phyloP scores from a whole-genome alignment of 2,888 invertebrate genomes.

The Thumatha senex region DNA sequence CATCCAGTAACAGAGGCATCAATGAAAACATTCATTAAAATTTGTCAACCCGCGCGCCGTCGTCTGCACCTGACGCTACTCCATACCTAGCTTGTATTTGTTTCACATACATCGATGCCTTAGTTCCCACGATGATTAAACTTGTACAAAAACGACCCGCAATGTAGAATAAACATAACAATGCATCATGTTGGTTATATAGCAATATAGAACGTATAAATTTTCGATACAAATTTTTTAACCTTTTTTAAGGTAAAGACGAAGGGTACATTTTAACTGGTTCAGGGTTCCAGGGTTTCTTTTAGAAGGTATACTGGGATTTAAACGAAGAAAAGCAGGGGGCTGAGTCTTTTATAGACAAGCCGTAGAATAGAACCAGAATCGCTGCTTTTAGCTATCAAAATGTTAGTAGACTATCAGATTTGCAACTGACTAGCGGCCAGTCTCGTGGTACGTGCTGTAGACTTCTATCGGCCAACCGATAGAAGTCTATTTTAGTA shows the following conservation, averaged over 20 bases:
- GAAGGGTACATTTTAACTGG: no score
- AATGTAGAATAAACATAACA: constrained; percentile 9
- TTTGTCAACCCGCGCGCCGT: constrained; percentile 52
- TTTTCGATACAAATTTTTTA: constrained; percentile 27
- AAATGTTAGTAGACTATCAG: no score
- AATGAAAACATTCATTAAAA: constrained; percentile 69
- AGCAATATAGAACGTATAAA: constrained; percentile 1
- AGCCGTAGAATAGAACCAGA: no score
- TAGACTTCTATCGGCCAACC: no score
- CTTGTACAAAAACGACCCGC: constrained; percentile 7
- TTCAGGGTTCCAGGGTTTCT: no score
- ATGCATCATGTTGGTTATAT: constrained; percentile 1
- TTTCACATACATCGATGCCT: constrained; percentile 40
- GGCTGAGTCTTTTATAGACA: no score
- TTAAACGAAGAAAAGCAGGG: no score
- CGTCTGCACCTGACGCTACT: constrained; percentile 51
- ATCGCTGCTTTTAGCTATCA: no score
- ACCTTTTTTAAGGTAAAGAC: constrained; percentile 9
- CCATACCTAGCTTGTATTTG: constrained; percentile 28
- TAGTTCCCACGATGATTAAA: constrained; percentile 8
- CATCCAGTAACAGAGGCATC: constrained; percentile 48
- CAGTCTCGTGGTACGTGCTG: no score
- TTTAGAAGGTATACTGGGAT: no score
- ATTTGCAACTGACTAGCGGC: no score
- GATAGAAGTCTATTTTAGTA: no score